Base-by-base conservation (phyloP, 2,888 invertebrate species). In the Mythimna lalbum region DNA sequence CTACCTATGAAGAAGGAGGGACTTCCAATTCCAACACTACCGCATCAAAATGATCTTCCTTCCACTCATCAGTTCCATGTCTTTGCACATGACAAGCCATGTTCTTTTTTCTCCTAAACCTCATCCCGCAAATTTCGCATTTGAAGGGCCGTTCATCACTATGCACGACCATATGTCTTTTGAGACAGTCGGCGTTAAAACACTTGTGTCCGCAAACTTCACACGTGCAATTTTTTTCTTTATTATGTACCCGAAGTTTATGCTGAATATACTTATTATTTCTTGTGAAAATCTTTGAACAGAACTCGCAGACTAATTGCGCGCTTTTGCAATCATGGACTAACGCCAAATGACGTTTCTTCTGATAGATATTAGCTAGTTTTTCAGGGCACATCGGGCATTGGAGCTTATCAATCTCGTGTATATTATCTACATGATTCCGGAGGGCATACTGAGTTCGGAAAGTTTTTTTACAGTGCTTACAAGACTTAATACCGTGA, bases 291-390 rank as follows among this genome's bases (percentile, higher is more conserved):
- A 88, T 82, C 50, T 85, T 87, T 0, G 81, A 70, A 66, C 95
- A 95, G 2, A 89, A 72, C n/a, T 88, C 89, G 63, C 95, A 96
- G 14, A 90, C 89, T 63, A 87, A 73, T 43, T 88, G 83, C 0
- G 55, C 65, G 5, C 63, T 80, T 43, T 86, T 82, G 9, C 74
- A 76, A n/a, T 88, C 80, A 39, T 90, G 89, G 0, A 83, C 82
- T 2, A 86, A 21, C 0, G 87, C 88, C 60, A 88, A 55, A 10
- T 89, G 89, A 0, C 84, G 75, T 9, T 82, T 86, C 52, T 84
- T 86, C 33, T 77, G 27, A 36, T 89, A 86, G 1, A 74, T 76
- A 36, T 79, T 87, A 0, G 47, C 56, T 4, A 87, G 73, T n/a
- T 84, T 63, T 27, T 84, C 69, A 0, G 75, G 62, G 49, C 89